Evolutionary conservation across 2,113 vertebrate species (phyloP).

Genomic region (Melanostigma gelatinosum): DNA sequence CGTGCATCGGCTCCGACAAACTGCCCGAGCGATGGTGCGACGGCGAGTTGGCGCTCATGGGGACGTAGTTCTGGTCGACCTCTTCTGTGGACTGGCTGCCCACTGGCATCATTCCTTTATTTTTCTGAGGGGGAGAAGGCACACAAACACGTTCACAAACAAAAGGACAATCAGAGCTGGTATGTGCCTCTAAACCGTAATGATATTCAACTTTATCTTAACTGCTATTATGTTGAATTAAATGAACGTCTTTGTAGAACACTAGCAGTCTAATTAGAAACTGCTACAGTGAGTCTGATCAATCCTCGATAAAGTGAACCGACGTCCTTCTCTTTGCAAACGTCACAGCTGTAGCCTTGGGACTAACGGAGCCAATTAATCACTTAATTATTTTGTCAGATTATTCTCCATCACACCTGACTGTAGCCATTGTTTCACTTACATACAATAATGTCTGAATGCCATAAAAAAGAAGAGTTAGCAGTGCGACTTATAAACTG

Average conservation of each 20-base stretch:
- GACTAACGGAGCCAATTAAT: not conserved
- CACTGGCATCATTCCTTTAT: slow-evolving; percentile 92
- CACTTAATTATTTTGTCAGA: not conserved
- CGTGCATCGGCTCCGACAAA: slow-evolving; percentile 90
- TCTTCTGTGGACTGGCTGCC: slow-evolving; percentile 92
- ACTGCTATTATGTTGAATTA: not conserved
- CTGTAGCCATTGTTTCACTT: not conserved
- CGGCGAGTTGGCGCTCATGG: slow-evolving; percentile 97
- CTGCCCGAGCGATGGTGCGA: slow-evolving; percentile 93
- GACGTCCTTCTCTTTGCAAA: not conserved
- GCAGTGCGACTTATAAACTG: not conserved
- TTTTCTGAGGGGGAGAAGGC: slow-evolving; percentile 86
- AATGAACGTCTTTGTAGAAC: not conserved
- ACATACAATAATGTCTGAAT: not conserved
- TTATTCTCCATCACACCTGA: not conserved
- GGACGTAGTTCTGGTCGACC: slow-evolving; percentile 97
- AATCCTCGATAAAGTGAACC: not conserved
- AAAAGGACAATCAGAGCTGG: not conserved
- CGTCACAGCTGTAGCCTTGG: no score
- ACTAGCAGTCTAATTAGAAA: not conserved
- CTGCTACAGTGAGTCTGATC: not conserved
- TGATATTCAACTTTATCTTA: not conserved
- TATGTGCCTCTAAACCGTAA: not conserved
- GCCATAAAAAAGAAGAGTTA: not conserved
- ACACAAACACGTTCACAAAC: not conserved